Evolutionary conservation across 2,888 invertebrate genomes (phyloP).

Genomic region (Apoda limacodes): DNA sequence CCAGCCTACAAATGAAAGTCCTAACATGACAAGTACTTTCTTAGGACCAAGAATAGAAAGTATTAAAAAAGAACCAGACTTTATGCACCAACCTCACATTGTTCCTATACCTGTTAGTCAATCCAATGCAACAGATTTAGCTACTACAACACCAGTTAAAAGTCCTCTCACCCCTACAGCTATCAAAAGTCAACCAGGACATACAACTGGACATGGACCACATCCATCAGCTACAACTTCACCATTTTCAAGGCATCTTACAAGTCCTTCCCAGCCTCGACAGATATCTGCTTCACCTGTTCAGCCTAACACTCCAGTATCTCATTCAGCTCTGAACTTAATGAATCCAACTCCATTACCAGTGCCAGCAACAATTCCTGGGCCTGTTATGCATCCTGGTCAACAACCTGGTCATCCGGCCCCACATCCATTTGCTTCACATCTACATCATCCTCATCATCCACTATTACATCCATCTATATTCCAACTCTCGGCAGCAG

Average conservation of each 20-base stretch:
- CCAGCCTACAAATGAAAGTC: constrained; percentile 57
- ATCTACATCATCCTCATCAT: constrained; percentile 81
- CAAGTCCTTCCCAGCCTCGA: constrained; percentile 59
- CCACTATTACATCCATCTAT: constrained; percentile 75
- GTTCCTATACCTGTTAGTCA: constrained; percentile 65
- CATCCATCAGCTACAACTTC: constrained; percentile 57
- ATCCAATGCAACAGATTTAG: constrained; percentile 46
- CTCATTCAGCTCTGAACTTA: constrained; percentile 73
- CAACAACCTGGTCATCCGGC: constrained; percentile 79
- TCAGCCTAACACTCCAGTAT: constrained; percentile 57
- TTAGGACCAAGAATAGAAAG: constrained; percentile 76
- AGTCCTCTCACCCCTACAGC: constrained; percentile 67
- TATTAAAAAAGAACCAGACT: constrained; percentile 82
- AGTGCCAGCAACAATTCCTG: constrained; percentile 74
- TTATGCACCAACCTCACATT: constrained; percentile 59
- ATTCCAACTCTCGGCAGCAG: constrained; percentile 70
- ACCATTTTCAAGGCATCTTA: constrained; percentile 60
- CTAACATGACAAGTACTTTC: constrained; percentile 64
- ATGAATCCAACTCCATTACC: constrained; percentile 72
- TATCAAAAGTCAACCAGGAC: constrained; percentile 56
- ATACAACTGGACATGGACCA: constrained; percentile 44
- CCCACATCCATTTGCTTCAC: constrained; percentile 75
- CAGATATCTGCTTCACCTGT: constrained; percentile 63
- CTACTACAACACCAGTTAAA: constrained; percentile 68
- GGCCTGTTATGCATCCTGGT: constrained; percentile 79